Conservation (phyloP, 2,797 vertebrate species). For the Crocidura indochinensis region DNA sequence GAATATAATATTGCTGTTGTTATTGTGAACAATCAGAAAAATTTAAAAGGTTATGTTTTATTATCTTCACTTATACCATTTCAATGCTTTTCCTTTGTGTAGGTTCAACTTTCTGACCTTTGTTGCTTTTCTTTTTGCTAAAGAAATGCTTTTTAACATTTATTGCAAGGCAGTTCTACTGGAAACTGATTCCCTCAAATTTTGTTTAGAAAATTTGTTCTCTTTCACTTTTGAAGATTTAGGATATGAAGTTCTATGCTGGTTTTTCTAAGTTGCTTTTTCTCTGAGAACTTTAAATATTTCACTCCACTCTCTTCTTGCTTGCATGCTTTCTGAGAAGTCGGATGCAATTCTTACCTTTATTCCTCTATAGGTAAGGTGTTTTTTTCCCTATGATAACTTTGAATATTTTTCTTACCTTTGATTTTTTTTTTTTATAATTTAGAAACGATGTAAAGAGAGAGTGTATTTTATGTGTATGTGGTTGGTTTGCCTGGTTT, state of each 20-base stretch:
- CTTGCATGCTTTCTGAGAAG: slow-evolving; percentile 29
- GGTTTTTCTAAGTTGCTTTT: background rate
- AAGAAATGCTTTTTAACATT: slow-evolving; percentile 11
- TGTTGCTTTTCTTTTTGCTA: slow-evolving; percentile 27
- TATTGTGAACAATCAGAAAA: background rate
- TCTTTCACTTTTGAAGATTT: slow-evolving; percentile 36
- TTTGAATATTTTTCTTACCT: background rate
- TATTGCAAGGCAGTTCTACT: background rate
- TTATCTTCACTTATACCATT: background rate
- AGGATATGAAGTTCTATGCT: background rate
- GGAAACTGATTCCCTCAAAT: background rate
- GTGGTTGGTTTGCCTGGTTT: background rate
- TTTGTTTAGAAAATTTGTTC: background rate
- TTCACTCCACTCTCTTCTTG: background rate
- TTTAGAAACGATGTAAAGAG: background rate
- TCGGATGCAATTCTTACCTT: slow-evolving; percentile 34
- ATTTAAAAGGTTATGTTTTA: background rate
- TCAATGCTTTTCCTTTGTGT: background rate
- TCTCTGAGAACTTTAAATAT: background rate
- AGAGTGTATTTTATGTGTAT: background rate
- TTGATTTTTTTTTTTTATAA: background rate
- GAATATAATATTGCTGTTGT: background rate
- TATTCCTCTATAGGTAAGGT: background rate
- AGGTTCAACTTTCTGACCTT: background rate
- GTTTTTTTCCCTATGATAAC: background rate